Percentiles rank a stretch among this genome's conserved stretches.
These are phyloP conservation scores for Caenorhabditis afra DNA, from an alignment of 2,888 invertebrate species.

Conservation along the genomic window DNA sequence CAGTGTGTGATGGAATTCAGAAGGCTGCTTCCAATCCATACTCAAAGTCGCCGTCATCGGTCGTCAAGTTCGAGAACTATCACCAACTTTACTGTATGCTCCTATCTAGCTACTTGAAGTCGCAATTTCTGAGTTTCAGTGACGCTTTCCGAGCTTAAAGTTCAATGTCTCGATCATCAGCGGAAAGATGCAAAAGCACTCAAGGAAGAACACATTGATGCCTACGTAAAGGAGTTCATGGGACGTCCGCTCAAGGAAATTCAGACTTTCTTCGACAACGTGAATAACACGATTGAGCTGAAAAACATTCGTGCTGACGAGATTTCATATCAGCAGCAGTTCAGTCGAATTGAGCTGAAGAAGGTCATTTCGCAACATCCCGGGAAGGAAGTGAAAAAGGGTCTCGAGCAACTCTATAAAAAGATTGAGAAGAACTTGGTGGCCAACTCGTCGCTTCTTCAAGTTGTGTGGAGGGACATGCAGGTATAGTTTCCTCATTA, in stretches of 20 bases:
- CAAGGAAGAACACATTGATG: constrained; percentile 91
- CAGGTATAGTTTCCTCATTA: constrained; percentile 84
- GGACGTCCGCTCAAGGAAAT: constrained; percentile 93
- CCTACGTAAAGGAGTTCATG: constrained; percentile 95
- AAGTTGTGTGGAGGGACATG: constrained; percentile 99
- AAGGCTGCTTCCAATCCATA: constrained; percentile 87
- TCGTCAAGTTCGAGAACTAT: constrained; percentile 95
- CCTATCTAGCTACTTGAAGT: not conserved
- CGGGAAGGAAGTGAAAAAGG: constrained; percentile 85
- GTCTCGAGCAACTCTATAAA: constrained; percentile 77
- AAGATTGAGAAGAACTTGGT: constrained; percentile 95
- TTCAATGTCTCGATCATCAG: constrained; percentile 89
- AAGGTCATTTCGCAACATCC: constrained; percentile 96
- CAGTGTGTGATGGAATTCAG: constrained; percentile 89
- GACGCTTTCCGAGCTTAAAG: constrained; percentile 89
- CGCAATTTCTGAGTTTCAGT: constrained; percentile 65
- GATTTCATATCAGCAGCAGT: constrained; percentile 97
- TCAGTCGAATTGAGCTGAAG: constrained; percentile 95
- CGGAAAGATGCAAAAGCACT: constrained; percentile 92
- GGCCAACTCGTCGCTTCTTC: constrained; percentile 79
- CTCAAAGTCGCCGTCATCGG: constrained; percentile 92
- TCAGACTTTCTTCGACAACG: constrained; percentile 97
- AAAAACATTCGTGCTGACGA: constrained; percentile 94
- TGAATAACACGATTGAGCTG: constrained; percentile 91
- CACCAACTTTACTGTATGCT: constrained; percentile 88